Base-by-base conservation (phyloP, 2,888 invertebrate species). In the Diabrotica balteata region DNA sequence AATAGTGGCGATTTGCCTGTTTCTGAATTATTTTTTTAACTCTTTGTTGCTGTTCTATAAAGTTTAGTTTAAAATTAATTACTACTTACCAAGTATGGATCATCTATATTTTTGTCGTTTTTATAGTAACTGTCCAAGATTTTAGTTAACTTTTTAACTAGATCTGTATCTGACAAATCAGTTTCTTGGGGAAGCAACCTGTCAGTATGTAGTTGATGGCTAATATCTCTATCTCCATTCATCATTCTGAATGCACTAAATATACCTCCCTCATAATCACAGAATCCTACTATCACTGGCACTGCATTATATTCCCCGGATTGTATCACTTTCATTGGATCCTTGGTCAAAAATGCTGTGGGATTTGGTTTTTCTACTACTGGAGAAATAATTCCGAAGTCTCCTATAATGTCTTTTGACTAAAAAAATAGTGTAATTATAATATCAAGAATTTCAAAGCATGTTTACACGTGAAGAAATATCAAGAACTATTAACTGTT, bases 271-370 rank as follows among this genome's bases (percentile, higher is more conserved):
- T 68, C 68, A 6, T 59, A 54, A 8, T 54, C 47, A 49, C n/a
- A 49, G 49, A 65, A 66, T 7, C 68, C 67, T 9, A 71, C 63
- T 7, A 78, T 69, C 45, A 74, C 66, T 6, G 77, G 77, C 4
- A 78, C 77, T 32, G 72, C 55, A 17, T 73, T 73, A 55, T 74
- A 75, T 10, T 75, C 67, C 10, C 77, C 76, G 10, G 68, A 62
- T 43, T 11, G 54, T 0, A 77, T 67, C 8, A 77, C 59, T 9
- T 75, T 71, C n/a, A 69, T 8, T 0, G 77, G 78, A 17, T 71
- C 43, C 50, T 65, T 68, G 7, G 69, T 67, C 6, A 77, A 46
- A 54, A 77, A 70, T 0, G 68, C 70, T 11, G 70, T 63, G 8
- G 63, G 59, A 43, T 69, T 71, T 47, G 61, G 64, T 62, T 64